Conservation (phyloP, 1,140 invertebrate species). For the Trichomalopsis sarcophagae region DNA sequence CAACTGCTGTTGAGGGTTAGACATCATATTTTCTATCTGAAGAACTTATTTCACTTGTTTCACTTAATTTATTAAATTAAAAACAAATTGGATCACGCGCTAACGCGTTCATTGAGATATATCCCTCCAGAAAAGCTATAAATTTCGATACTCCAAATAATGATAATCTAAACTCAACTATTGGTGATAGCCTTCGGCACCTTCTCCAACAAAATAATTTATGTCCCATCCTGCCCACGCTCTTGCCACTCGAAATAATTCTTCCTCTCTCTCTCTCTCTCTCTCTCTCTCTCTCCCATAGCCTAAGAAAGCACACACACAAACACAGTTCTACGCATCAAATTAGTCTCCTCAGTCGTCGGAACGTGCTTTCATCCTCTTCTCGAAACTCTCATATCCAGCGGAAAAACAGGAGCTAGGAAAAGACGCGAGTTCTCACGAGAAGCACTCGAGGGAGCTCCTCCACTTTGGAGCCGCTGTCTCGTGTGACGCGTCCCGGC, state of each 20-base stretch:
- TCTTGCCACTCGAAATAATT: conserved; percentile 3
- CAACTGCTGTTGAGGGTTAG: too few species aligned
- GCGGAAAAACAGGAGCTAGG: neutral
- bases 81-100: too few species aligned
- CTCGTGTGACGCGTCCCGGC: neutral
- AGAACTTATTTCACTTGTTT: too few species aligned
- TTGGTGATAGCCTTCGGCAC: neutral
- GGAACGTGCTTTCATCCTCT: neutral
- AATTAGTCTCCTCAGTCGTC: neutral
- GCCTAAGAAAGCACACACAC: neutral
- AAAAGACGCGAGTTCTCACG: neutral
- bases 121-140: neutral
- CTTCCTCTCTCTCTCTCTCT: neutral
- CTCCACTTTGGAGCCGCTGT: neutral
- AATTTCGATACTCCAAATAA: neutral
- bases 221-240: neutral
- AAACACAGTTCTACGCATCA: neutral
- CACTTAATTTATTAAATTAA: too few species aligned
- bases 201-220: conserved; percentile 14
- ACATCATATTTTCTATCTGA: too few species aligned
- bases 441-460: conserved; percentile 1
- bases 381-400: neutral
- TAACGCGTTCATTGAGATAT: too few species aligned
- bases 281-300: neutral
- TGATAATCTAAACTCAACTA: neutral